A percentile compares a stretch with the other conserved stretches of the same genome.
Evolutionary conservation across 2,797 vertebrate species (phyloP).

Genomic region (Aeoliscus strigatus): DNA sequence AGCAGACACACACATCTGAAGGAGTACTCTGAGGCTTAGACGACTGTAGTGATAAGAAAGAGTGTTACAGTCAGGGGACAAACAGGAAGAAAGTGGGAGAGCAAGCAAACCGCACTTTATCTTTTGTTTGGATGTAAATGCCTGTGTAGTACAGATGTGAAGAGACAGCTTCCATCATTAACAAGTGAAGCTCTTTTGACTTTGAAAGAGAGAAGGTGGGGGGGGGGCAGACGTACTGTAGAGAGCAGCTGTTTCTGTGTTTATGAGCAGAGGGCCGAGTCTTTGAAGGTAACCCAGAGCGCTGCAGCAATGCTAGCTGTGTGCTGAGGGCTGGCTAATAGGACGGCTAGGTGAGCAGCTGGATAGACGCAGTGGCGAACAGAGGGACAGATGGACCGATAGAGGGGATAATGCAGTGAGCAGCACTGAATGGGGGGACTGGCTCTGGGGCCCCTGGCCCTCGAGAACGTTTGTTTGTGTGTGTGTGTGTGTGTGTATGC

Average conservation of each 20-base stretch:
- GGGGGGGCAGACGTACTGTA: slow-evolving; percentile 65
- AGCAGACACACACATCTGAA: slow-evolving; percentile 53
- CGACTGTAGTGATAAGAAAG: slow-evolving; percentile 49
- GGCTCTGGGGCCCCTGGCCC: slow-evolving; percentile 60
- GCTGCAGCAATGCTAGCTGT: slow-evolving; percentile 59
- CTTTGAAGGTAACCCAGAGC: slow-evolving; percentile 78
- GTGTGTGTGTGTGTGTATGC: slow-evolving; percentile 31
- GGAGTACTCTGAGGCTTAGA: slow-evolving; percentile 45
- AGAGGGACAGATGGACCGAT: slow-evolving; percentile 81
- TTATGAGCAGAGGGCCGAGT: slow-evolving; percentile 68
- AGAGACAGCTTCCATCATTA: slow-evolving; percentile 66
- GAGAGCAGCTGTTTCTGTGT: slow-evolving; percentile 75
- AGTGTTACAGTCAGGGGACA: slow-evolving; percentile 55
- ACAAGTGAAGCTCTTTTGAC: slow-evolving; percentile 76
- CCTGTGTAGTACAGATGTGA: slow-evolving; percentile 69
- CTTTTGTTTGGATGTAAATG: slow-evolving; percentile 75
- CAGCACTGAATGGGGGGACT: slow-evolving; percentile 66
- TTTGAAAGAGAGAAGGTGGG: slow-evolving; percentile 65
- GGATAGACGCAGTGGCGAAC: slow-evolving; percentile 74
- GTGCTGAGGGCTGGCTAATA: slow-evolving; percentile 72
- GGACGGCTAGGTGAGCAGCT: slow-evolving; percentile 79
- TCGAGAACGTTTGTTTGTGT: slow-evolving; percentile 39
- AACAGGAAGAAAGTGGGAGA: slow-evolving; percentile 62
- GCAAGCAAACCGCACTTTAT: slow-evolving; percentile 57
- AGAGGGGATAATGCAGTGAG: slow-evolving; percentile 74